These are phyloP conservation scores for Latrodectus elegans DNA, from an alignment of 2,888 invertebrate genomes.

Conservation along the genomic window DNA sequence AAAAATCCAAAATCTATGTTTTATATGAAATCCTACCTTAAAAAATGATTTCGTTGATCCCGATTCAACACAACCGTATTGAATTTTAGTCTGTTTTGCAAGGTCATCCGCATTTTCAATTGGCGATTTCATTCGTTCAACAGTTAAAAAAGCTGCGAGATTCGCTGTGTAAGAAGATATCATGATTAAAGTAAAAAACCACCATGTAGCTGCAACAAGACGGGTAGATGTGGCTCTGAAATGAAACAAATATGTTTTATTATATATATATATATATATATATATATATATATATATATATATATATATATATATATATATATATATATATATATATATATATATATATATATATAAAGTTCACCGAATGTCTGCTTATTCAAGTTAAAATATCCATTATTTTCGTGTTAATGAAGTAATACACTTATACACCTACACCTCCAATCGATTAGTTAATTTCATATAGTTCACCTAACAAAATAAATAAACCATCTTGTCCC, in stretches of 20 bases:
- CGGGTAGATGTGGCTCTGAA: conserved; percentile 88
- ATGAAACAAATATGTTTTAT: conserved; percentile 24
- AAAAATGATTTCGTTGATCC: conserved; percentile 97
- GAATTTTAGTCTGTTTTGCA: conserved; percentile 96
- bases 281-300: too few species aligned
- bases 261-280: too few species aligned
- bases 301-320: too few species aligned
- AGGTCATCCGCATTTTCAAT: conserved; percentile 97
- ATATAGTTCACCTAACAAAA: too few species aligned
- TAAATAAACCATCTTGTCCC: too few species aligned
- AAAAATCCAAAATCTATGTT: background rate
- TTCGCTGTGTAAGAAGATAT: conserved; percentile 97
- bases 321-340: too few species aligned
- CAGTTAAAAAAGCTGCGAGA: conserved; percentile 93
- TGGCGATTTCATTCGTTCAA: conserved; percentile 83
- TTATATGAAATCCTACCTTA: conserved; percentile 79
- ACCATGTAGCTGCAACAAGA: conserved; percentile 91
- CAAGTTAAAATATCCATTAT: too few species aligned
- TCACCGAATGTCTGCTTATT: too few species aligned
- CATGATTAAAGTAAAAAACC: conserved; percentile 96
- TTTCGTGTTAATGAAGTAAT: too few species aligned
- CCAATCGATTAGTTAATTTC: too few species aligned
- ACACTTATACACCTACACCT: too few species aligned
- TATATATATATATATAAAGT: too few species aligned
- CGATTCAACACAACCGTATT: conserved; percentile 92